Percentiles rank a stretch among this genome's conserved stretches.
Evolutionary conservation across 2,797 vertebrate genomes (phyloP).

Genomic region (Geotrypetes seraphini): DNA sequence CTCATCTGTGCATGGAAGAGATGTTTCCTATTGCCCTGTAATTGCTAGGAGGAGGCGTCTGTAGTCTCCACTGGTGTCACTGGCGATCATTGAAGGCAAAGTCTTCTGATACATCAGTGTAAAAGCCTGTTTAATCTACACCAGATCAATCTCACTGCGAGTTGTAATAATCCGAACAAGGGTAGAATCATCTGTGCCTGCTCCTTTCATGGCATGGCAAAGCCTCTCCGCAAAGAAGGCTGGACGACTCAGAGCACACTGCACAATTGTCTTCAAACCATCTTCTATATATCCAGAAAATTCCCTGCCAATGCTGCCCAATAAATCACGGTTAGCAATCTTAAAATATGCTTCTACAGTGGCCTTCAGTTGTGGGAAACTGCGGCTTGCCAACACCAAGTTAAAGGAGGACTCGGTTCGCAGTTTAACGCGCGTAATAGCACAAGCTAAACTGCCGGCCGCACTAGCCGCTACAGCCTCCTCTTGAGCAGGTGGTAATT

Average conservation of each 20-base stretch:
- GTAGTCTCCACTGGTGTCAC: slow-evolving; percentile 65
- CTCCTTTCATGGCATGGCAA: slow-evolving; percentile 58
- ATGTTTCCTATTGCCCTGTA: slow-evolving; percentile 50
- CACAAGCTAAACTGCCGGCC: too few species aligned
- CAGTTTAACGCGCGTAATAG: too few species aligned
- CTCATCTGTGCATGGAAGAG: neutral
- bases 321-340: slow-evolving; percentile 60
- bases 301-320: slow-evolving; percentile 56
- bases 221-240: slow-evolving; percentile 68
- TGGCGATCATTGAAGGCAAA: slow-evolving; percentile 47
- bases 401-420: slow-evolving; percentile 68
- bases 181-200: slow-evolving; percentile 61
- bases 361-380: slow-evolving; percentile 64
- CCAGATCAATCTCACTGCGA: slow-evolving; percentile 67
- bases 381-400: slow-evolving; percentile 63
- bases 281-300: slow-evolving; percentile 61
- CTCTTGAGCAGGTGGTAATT: too few species aligned
- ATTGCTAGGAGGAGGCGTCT: slow-evolving; percentile 53
- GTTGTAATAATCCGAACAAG: slow-evolving; percentile 58
- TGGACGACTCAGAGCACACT: slow-evolving; percentile 55
- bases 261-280: slow-evolving; percentile 60
- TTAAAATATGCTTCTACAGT: slow-evolving; percentile 59
- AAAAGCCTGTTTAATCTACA: slow-evolving; percentile 63
- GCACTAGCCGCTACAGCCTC: too few species aligned
- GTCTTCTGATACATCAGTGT: slow-evolving; percentile 65